Conservation (phyloP, 1,140 invertebrate genomes). For the Drosophila dunni region DNA sequence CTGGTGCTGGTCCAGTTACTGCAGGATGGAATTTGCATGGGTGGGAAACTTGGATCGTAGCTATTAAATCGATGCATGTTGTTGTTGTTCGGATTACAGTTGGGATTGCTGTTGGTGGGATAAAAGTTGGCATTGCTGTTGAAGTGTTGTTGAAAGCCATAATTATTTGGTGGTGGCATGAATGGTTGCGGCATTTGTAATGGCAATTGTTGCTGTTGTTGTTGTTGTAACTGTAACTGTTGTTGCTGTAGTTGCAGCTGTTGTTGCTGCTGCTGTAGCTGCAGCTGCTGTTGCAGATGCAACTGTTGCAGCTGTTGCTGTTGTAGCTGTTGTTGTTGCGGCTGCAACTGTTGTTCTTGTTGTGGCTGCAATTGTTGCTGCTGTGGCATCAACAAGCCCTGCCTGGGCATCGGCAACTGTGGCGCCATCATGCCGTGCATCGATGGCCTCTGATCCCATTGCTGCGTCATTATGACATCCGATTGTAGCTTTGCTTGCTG, state of each 20-base stretch:
- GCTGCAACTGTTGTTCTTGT: background rate
- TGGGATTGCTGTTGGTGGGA: conserved; percentile 20
- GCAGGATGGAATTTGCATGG: background rate
- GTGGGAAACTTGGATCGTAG: background rate
- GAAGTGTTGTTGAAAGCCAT: background rate
- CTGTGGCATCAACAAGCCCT: conserved; percentile 52
- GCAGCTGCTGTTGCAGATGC: conserved; percentile 3
- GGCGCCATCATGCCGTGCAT: conserved; percentile 32
- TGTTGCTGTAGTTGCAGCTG: conserved; percentile 14
- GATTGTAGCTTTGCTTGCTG: background rate
- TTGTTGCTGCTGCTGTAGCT: background rate
- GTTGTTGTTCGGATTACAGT: background rate
- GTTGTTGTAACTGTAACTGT: background rate
- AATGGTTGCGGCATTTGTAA: conserved; percentile 8
- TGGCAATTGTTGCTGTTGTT: conserved; percentile 15
- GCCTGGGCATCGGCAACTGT: conserved; percentile 52
- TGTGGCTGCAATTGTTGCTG: background rate
- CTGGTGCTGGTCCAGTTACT: background rate
- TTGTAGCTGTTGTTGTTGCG: background rate
- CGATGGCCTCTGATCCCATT: conserved; percentile 19
- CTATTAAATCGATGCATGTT: conserved; percentile 3
- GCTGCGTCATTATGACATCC: conserved; percentile 6
- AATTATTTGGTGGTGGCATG: conserved; percentile 3
- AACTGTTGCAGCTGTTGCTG: background rate
- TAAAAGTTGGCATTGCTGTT: conserved; percentile 20